Percentiles rank a stretch among this genome's conserved stretches.
Conservation (phyloP, 2,797 vertebrate genomes). For the Sebastes flavidus region DNA sequence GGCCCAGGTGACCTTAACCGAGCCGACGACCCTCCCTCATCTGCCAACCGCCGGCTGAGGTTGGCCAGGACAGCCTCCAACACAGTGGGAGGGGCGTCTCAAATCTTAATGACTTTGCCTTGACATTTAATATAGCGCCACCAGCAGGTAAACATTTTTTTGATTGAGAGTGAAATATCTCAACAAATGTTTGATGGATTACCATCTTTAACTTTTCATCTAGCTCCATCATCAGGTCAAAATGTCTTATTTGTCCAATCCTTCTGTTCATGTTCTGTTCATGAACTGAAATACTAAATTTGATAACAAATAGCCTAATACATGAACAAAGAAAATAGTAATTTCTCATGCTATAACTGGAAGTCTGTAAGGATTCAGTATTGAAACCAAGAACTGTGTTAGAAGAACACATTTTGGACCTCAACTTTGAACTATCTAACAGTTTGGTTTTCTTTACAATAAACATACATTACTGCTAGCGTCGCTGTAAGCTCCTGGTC, state of each 20-base stretch:
- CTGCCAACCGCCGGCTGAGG: too few relatives aligned
- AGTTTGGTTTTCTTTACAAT: background rate
- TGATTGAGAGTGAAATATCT: background rate
- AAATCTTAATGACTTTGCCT: background rate
- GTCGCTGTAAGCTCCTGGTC: background rate
- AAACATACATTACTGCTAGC: background rate
- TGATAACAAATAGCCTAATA: too few relatives aligned
- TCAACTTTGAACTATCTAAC: background rate
- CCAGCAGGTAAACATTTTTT: background rate
- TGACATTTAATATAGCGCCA: background rate
- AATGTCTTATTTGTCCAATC: background rate
- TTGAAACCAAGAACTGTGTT: background rate
- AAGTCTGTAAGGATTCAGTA: background rate
- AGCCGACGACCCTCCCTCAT: too few relatives aligned
- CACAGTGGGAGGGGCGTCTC: too few relatives aligned
- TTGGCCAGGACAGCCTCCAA: too few relatives aligned
- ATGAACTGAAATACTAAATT: too few relatives aligned
- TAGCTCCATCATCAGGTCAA: background rate
- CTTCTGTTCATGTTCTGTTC: background rate
- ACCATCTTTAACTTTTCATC: background rate
- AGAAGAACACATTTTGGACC: background rate
- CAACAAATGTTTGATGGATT: background rate
- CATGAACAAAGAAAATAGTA: too few relatives aligned
- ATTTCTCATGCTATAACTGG: background rate
- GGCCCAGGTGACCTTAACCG: too few relatives aligned